Percentiles rank a stretch among this genome's conserved stretches.
Conservation (phyloP, 2,888 invertebrate species). For the Penaeus monodon region DNA sequence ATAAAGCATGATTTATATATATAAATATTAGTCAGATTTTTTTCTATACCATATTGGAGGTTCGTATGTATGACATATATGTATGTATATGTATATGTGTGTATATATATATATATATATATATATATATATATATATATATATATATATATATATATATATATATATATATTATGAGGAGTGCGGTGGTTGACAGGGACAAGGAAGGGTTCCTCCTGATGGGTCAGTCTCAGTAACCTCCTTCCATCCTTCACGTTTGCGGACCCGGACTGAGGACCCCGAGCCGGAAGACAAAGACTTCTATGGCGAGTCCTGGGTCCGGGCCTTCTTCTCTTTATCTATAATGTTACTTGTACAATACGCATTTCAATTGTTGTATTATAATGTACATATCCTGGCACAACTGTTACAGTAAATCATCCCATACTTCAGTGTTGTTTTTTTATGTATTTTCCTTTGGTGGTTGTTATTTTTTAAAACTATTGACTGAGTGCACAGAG, state of each 20-base stretch:
- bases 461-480: not conserved
- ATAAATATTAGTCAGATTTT: not conserved
- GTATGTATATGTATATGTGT: too few species aligned
- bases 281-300: not conserved
- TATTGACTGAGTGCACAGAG: too few species aligned
- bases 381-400: slow-evolving; percentile 59
- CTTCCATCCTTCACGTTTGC: slow-evolving; percentile 20
- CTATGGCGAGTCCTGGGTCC: not conserved
- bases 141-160: too few species aligned
- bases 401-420: slow-evolving; percentile 57
- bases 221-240: slow-evolving; percentile 8
- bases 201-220: not conserved
- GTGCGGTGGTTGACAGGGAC: not conserved
- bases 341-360: slow-evolving; percentile 57
- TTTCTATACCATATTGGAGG: not conserved
- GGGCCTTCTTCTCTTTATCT: slow-evolving; percentile 34
- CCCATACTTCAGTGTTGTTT: slow-evolving; percentile 4
- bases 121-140: too few species aligned
- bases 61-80: too few species aligned
- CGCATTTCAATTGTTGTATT: slow-evolving; percentile 52
- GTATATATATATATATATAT: too few species aligned
- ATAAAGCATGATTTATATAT: too few species aligned
- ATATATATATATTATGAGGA: too few species aligned
- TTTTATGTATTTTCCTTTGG: not conserved
- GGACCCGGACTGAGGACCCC: not conserved